Percentiles rank a stretch among this genome's conserved stretches.
These are phyloP conservation scores for Solenodon paradoxus DNA, from an alignment of 2,113 vertebrate genomes.

Conservation along the genomic window DNA sequence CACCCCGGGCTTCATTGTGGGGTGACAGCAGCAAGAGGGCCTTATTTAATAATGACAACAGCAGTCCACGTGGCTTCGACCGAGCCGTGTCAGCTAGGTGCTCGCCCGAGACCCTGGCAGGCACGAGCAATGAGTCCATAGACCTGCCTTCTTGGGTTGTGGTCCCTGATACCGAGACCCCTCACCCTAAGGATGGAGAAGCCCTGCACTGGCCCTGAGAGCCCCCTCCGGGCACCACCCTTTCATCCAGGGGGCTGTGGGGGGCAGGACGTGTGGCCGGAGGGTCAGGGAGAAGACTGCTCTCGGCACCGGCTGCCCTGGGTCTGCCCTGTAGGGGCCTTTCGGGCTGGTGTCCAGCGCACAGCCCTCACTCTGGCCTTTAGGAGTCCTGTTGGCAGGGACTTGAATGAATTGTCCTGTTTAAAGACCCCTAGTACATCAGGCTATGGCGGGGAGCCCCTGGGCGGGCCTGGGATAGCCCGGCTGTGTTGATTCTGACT, in stretches of 20 bases:
- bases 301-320: too few relatives aligned
- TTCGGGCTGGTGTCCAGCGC: too few relatives aligned
- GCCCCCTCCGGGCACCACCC: neutral
- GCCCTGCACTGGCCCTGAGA: too few relatives aligned
- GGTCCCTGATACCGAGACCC: neutral
- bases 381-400: neutral
- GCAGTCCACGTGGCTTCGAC: neutral
- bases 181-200: neutral
- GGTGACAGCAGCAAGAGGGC: neutral
- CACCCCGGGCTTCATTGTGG: slow-evolving; percentile 37
- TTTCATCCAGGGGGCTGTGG: neutral
- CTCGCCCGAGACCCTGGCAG: neutral
- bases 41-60: slow-evolving; percentile 43
- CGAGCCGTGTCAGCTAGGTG: neutral
- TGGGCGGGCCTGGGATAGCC: neutral
- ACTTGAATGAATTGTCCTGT: fast-evolving
- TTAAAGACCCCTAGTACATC: neutral
- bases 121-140: neutral
- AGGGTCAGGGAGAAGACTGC: neutral
- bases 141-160: neutral
- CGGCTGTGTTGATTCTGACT: too few relatives aligned
- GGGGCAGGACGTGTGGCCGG: neutral
- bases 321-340: fast-evolving
- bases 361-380: neutral
- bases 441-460: too few relatives aligned